phyloP scores from a whole-genome alignment of 2,888 invertebrate species.

The Myopa tessellatipennis region DNA sequence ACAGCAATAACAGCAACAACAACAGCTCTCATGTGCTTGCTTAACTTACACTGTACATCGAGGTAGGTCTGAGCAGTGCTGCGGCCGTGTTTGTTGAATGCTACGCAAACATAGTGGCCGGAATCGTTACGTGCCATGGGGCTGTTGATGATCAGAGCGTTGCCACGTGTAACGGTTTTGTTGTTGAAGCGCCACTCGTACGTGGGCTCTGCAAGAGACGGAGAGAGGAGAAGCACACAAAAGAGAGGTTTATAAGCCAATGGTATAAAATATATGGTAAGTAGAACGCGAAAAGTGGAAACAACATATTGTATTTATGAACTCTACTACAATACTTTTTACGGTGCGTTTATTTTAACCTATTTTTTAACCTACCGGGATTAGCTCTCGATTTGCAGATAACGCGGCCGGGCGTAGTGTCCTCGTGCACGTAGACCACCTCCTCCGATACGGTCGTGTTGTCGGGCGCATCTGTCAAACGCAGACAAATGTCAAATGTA shows the following conservation, averaged over 20 bases:
- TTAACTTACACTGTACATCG: slow-evolving; percentile 83
- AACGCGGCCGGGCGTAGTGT: slow-evolving; percentile 70
- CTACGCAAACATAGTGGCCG: slow-evolving; percentile 84
- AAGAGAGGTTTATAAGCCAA: not conserved
- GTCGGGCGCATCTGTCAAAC: slow-evolving; percentile 80
- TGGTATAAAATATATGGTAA: not conserved
- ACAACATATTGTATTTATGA: not conserved
- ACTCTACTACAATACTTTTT: not conserved
- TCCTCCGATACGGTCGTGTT: slow-evolving; percentile 78
- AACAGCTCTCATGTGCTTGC: not conserved
- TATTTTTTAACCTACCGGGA: slow-evolving; percentile 63
- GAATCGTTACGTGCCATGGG: slow-evolving; percentile 77
- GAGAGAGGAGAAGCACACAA: not conserved
- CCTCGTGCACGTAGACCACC: slow-evolving; percentile 69
- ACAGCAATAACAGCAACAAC: too few relatives aligned
- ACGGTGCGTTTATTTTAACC: too few relatives aligned
- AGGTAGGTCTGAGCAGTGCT: slow-evolving; percentile 77
- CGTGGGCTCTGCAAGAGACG: slow-evolving; percentile 58
- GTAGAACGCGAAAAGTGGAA: not conserved
- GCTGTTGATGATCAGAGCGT: slow-evolving; percentile 73
- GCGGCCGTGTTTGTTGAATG: slow-evolving; percentile 83
- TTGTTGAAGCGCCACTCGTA: slow-evolving; percentile 67
- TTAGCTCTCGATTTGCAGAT: slow-evolving; percentile 71
- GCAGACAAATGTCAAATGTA: slow-evolving; percentile 43
- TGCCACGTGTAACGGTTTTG: slow-evolving; percentile 62